A percentile compares a stretch with the other conserved stretches of the same genome.
Evolutionary conservation across 2,888 invertebrate species (phyloP).

Genomic region (Catotricha subobsoleta): DNA sequence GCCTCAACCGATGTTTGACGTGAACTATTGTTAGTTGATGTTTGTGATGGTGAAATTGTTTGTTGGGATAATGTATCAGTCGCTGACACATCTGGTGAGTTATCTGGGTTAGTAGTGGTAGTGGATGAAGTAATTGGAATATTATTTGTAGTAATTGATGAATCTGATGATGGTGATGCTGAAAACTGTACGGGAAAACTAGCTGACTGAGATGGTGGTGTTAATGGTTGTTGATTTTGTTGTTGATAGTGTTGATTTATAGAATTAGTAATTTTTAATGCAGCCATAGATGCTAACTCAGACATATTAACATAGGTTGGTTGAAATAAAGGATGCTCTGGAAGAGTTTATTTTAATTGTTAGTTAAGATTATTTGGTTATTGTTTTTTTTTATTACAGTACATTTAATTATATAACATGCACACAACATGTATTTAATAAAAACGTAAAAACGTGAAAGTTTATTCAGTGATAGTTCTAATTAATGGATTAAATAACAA

Average conservation of each 20-base stretch:
- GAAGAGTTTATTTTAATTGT: neutral
- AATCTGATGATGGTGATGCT: conserved; percentile 17
- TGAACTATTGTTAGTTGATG: too few species aligned
- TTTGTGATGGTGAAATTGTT: neutral
- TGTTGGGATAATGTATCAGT: neutral
- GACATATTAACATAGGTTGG: conserved; percentile 88
- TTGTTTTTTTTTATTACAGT: neutral
- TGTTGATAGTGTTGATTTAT: conserved; percentile 16
- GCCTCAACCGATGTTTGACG: conserved; percentile 1
- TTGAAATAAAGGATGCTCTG: conserved; percentile 27
- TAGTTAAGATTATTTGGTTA: neutral
- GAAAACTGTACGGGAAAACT: neutral
- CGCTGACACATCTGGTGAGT: conserved; percentile 16
- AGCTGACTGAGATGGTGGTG: conserved; percentile 25
- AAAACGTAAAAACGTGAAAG: too few species aligned
- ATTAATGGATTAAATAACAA: too few species aligned
- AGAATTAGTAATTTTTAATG: conserved; percentile 43
- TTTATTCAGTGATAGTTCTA: too few species aligned
- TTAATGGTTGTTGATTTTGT: conserved; percentile 20
- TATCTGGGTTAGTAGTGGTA: conserved; percentile 9
- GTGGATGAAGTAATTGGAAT: conserved; percentile 7
- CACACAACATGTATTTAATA: too few species aligned
- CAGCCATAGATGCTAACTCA: conserved; percentile 67
- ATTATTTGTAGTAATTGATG: conserved; percentile 35
- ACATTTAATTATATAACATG: too few species aligned